Evolutionary conservation across 2,113 vertebrate species (phyloP).

Genomic region (Phycodurus eques): DNA sequence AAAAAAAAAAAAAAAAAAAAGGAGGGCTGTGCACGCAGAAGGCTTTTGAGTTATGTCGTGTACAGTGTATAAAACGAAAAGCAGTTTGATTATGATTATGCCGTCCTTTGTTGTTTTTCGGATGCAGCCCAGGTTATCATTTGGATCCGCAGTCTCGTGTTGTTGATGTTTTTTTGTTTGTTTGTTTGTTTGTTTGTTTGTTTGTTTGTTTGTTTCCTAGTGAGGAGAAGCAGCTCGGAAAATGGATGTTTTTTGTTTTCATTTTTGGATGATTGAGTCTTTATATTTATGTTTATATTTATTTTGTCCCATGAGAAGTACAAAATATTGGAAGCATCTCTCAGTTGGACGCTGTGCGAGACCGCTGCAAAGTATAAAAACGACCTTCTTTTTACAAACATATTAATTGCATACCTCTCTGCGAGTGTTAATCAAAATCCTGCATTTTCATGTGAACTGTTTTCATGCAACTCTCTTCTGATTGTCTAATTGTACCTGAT

Average conservation of each 20-base stretch:
- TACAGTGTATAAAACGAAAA: too few relatives aligned
- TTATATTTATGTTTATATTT: background rate
- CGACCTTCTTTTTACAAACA: background rate
- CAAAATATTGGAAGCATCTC: background rate
- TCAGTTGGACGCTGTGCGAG: background rate
- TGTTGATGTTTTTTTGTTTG: too few relatives aligned
- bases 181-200: too few relatives aligned
- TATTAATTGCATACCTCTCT: background rate
- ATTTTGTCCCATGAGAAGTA: background rate
- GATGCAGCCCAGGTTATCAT: background rate
- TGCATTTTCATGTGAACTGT: too few relatives aligned
- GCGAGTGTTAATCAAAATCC: background rate
- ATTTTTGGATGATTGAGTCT: background rate
- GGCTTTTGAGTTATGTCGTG: constrained; percentile 11
- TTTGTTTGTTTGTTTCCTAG: too few relatives aligned
- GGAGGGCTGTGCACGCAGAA: constrained; percentile 26
- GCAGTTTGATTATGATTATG: too few relatives aligned
- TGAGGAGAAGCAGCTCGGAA: too few relatives aligned
- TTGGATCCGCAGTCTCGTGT: too few relatives aligned
- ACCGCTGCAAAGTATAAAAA: background rate
- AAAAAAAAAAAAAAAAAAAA: background rate
- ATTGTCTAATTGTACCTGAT: background rate
- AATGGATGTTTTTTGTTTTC: constrained; percentile 6
- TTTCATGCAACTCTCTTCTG: too few relatives aligned
- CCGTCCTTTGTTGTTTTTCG: too few relatives aligned